phyloP scores from a whole-genome alignment of 2,797 vertebrate genomes.

The Tokudaia muenninki region DNA sequence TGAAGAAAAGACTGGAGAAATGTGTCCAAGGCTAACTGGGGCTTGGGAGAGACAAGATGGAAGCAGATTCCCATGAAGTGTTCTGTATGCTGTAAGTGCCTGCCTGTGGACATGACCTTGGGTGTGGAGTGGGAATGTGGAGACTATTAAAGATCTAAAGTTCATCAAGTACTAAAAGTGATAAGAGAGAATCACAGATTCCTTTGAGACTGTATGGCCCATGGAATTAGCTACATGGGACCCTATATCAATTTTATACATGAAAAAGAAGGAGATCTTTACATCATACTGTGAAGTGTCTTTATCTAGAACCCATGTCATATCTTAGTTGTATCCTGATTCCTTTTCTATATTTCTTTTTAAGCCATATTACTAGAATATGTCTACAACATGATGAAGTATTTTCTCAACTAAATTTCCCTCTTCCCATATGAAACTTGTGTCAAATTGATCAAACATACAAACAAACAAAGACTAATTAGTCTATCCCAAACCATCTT shows the following conservation, averaged over 20 bases:
- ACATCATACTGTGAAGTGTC: too few species aligned
- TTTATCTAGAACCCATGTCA: not conserved
- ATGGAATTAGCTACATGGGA: not conserved
- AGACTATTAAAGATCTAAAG: not conserved
- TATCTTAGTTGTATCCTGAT: not conserved
- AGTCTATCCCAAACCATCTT: not conserved
- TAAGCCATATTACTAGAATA: too few species aligned
- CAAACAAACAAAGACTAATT: not conserved
- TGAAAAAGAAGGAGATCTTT: not conserved
- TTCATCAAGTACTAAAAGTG: not conserved
- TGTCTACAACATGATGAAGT: not conserved
- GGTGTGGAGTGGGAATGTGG: not conserved
- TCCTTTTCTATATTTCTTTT: not conserved
- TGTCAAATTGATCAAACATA: not conserved
- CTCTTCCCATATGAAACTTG: not conserved
- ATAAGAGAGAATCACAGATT: not conserved
- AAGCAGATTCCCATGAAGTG: not conserved
- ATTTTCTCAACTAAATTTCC: not conserved
- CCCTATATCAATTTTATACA: not conserved
- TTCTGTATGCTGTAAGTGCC: not conserved
- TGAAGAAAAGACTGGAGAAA: not conserved
- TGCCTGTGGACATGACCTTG: not conserved
- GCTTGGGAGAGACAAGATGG: not conserved
- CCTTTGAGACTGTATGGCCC: not conserved
- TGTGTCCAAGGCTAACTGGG: rapidly evolving